A percentile compares a stretch with the other conserved stretches of the same genome.
These are phyloP conservation scores for Pogonognathellus flavescens DNA, from an alignment of 1,140 invertebrate species.

Conservation along the genomic window DNA sequence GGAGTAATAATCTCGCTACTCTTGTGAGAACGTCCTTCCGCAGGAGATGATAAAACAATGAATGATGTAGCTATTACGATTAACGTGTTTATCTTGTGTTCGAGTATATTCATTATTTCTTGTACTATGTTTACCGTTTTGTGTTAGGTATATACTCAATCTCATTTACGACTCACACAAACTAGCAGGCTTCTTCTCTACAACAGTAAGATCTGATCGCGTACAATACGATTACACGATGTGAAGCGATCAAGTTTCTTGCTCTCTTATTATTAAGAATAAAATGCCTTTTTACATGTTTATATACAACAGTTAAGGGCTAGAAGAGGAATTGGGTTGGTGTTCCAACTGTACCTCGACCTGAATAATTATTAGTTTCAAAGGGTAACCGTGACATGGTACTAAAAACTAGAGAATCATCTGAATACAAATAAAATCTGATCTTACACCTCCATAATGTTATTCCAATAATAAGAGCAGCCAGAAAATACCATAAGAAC, in stretches of 20 bases:
- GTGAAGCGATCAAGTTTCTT: too few species aligned
- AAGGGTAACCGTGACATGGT: slow-evolving; percentile 21
- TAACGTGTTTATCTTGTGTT: neutral
- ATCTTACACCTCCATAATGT: too few species aligned
- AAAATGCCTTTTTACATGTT: slow-evolving; percentile 1
- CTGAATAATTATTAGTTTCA: slow-evolving; percentile 32
- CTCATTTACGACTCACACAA: too few species aligned
- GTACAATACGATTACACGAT: neutral
- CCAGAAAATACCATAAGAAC: too few species aligned
- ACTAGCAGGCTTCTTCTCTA: neutral
- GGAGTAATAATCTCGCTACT: slow-evolving; percentile 29
- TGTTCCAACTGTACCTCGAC: slow-evolving; percentile 33
- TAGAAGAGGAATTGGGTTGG: slow-evolving; percentile 3
- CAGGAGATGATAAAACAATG: neutral
- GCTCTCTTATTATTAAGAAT: slow-evolving; percentile 9
- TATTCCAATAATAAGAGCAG: too few species aligned
- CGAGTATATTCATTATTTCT: slow-evolving; percentile 14
- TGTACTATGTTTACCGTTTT: neutral
- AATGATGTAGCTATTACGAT: neutral
- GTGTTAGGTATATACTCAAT: too few species aligned
- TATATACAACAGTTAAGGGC: slow-evolving; percentile 14
- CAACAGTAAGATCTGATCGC: neutral
- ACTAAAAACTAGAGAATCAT: neutral
- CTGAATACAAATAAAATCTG: too few species aligned
- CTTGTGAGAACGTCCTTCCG: slow-evolving; percentile 45